Evolutionary conservation across 1,140 invertebrate genomes (phyloP).

Genomic region (Drusus annulatus): DNA sequence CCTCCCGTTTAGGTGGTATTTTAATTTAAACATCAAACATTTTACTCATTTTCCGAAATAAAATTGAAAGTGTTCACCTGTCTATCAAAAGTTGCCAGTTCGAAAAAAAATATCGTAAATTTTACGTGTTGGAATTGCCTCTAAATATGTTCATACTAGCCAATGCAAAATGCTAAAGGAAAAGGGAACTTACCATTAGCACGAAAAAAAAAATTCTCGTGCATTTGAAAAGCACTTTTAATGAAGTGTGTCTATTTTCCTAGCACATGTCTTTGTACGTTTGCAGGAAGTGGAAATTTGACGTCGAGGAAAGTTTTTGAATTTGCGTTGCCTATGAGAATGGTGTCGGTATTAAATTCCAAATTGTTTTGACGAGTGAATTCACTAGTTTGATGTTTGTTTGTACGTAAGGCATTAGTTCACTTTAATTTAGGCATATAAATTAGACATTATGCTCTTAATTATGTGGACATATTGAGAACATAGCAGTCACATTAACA

Average conservation of each 20-base stretch:
- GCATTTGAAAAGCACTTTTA: not conserved
- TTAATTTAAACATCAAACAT: conserved; percentile 32
- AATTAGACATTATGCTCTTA: too few species aligned
- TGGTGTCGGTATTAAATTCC: not conserved
- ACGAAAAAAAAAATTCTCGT: not conserved
- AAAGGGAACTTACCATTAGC: not conserved
- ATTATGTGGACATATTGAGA: too few species aligned
- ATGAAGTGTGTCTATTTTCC: not conserved
- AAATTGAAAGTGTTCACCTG: not conserved
- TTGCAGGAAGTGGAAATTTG: not conserved
- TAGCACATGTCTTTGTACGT: not conserved
- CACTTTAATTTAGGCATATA: too few species aligned
- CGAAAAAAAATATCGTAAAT: not conserved
- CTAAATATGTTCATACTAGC: not conserved
- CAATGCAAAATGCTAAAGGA: not conserved
- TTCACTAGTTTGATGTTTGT: not conserved
- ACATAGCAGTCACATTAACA: too few species aligned
- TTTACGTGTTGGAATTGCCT: not conserved
- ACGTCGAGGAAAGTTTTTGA: not conserved
- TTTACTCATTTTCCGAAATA: not conserved
- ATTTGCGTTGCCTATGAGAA: not conserved
- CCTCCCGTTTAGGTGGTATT: not conserved
- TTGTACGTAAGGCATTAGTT: not conserved
- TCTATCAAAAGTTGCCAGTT: not conserved
- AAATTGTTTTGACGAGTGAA: not conserved